These are phyloP conservation scores for Xenopus tropicalis DNA, from an alignment of 2,113 vertebrate species.

Conservation along the genomic window UCB_Xtro_10.0 CM004451.2:471501-472000, in stretches of 20 bases:
- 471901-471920: conserved; percentile 79
- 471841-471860: conserved; percentile 80
- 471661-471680: too few species aligned
- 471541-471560: too few species aligned
- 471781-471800: conserved; percentile 65
- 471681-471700: too few species aligned
- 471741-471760: background rate
- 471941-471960: conserved; percentile 78
- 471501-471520: too few species aligned
- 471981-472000: conserved; percentile 80
- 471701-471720: too few species aligned
- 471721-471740: too few species aligned
- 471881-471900: conserved; percentile 86
- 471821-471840: conserved; percentile 89
- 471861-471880: conserved; percentile 74
- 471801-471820: conserved; percentile 68
- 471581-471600: too few species aligned
- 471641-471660: too few species aligned
- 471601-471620: too few species aligned
- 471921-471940: conserved; percentile 78
- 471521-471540: too few species aligned
- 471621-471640: too few species aligned
- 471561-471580: too few species aligned
- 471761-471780: conserved; percentile 1
- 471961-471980: conserved; percentile 89